phyloP scores from a whole-genome alignment of 2,113 vertebrate species.

The Nothocercus nigrocapillus region DNA sequence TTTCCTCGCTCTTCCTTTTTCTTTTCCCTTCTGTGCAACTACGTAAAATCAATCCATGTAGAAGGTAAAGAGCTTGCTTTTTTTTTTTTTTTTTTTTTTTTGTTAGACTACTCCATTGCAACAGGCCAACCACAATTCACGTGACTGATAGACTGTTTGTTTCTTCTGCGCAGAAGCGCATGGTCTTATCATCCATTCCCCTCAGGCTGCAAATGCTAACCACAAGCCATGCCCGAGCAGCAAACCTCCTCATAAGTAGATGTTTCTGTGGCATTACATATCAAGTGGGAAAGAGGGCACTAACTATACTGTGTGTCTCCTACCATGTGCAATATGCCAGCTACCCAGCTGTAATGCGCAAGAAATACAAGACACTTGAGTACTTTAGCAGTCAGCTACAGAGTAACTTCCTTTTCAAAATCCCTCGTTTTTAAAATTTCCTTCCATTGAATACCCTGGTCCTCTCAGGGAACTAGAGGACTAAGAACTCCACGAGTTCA shows the following conservation, averaged over 20 bases:
- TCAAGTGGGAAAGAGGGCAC: constrained; percentile 34
- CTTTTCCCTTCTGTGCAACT: constrained; percentile 48
- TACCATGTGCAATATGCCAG: not conserved
- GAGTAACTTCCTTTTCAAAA: constrained; percentile 15
- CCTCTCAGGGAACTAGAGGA: not conserved
- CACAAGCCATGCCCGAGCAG: constrained; percentile 58
- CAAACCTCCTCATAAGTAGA: constrained; percentile 34
- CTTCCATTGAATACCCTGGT: not conserved
- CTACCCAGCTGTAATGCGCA: not conserved
- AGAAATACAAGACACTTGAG: not conserved
- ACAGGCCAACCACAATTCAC: constrained; percentile 71
- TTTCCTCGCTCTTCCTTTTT: constrained; percentile 9
- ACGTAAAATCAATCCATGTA: constrained; percentile 63
- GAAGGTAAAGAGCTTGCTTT: constrained; percentile 62
- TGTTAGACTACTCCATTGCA: constrained; percentile 72
- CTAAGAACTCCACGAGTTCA: constrained; percentile 42
- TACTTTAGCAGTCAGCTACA: not conserved
- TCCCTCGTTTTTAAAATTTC: not conserved
- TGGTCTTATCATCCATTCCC: constrained; percentile 61
- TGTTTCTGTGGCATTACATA: not conserved
- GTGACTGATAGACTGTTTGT: constrained; percentile 69
- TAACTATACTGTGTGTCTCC: not conserved
- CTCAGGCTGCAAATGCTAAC: constrained; percentile 77
- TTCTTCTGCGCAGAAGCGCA: not conserved
- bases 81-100: constrained; percentile 54